Conservation (phyloP, 1,140 invertebrate genomes). For the Zaprionus taronus region DNA sequence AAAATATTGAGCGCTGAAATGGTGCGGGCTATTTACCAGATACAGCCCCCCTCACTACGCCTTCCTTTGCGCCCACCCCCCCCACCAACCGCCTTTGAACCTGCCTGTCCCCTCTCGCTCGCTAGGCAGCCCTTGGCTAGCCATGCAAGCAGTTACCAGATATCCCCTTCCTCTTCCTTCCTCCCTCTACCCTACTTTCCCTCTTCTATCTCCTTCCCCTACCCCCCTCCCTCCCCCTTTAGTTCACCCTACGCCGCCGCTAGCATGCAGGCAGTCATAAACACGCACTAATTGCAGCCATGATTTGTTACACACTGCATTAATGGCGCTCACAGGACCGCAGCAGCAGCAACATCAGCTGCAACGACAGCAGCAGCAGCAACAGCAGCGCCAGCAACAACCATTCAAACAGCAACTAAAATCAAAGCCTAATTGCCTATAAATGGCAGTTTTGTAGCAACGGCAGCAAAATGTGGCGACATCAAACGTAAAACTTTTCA, state of each 20-base stretch:
- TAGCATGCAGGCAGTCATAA: constrained; percentile 63
- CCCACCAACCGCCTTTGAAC: not conserved
- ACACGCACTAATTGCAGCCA: constrained; percentile 80
- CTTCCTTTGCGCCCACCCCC: constrained; percentile 8
- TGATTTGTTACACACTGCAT: constrained; percentile 76
- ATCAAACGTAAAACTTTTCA: constrained; percentile 67
- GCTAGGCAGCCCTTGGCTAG: constrained; percentile 12
- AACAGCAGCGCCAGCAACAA: constrained; percentile 26
- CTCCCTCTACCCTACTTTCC: no score
- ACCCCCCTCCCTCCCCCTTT: no score
- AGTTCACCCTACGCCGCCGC: constrained; percentile 15
- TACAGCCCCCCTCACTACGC: not conserved
- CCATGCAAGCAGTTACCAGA: not conserved
- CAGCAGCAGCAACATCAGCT: constrained; percentile 43
- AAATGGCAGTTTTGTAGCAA: constrained; percentile 71
- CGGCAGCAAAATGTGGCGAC: constrained; percentile 58
- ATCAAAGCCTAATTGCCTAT: constrained; percentile 76
- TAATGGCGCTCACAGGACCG: constrained; percentile 61
- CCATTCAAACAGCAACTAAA: constrained; percentile 62
- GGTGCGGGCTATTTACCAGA: constrained; percentile 32
- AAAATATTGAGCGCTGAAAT: constrained; percentile 74
- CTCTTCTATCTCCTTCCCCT: constrained; percentile 17
- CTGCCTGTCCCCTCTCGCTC: not conserved
- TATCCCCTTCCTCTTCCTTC: not conserved
- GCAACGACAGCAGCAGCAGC: constrained; percentile 25